Conservation (phyloP, 2,113 vertebrate genomes). For the Chrysemys picta region DNA sequence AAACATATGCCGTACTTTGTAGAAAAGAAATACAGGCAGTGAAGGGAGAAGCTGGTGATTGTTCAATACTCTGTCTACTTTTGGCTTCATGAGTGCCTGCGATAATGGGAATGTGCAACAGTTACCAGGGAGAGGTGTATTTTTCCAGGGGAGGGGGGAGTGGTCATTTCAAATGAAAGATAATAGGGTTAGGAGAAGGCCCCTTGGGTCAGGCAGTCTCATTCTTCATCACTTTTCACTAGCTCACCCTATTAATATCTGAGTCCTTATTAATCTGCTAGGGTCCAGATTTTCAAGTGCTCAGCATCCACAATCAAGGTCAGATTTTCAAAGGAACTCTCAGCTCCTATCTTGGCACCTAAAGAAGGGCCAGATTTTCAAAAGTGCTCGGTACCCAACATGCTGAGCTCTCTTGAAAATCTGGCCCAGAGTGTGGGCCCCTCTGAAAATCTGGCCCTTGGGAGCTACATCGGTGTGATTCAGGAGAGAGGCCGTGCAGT, state of each 20-base stretch:
- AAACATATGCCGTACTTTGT: neutral
- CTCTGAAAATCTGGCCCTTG: neutral
- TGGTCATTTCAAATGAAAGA: neutral
- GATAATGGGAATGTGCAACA: neutral
- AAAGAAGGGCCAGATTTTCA: neutral
- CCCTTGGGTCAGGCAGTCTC: accelerated
- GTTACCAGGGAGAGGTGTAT: neutral
- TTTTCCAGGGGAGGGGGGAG: neutral
- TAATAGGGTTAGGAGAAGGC: neutral
- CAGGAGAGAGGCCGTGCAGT: neutral
- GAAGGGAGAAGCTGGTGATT: accelerated
- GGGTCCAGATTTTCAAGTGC: accelerated
- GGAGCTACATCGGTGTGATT: neutral
- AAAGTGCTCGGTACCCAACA: neutral
- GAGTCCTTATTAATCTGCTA: neutral
- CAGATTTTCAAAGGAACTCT: neutral
- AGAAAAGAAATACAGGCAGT: neutral
- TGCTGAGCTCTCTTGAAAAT: neutral
- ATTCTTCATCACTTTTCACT: accelerated
- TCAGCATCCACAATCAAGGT: neutral
- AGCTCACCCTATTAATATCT: accelerated
- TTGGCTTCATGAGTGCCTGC: neutral
- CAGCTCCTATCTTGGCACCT: neutral
- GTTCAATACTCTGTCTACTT: neutral
- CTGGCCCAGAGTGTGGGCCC: neutral